These are phyloP conservation scores for Drosophila sp. DNA, from an alignment of 1,140 invertebrate species.

Conservation along the genomic window DNA sequence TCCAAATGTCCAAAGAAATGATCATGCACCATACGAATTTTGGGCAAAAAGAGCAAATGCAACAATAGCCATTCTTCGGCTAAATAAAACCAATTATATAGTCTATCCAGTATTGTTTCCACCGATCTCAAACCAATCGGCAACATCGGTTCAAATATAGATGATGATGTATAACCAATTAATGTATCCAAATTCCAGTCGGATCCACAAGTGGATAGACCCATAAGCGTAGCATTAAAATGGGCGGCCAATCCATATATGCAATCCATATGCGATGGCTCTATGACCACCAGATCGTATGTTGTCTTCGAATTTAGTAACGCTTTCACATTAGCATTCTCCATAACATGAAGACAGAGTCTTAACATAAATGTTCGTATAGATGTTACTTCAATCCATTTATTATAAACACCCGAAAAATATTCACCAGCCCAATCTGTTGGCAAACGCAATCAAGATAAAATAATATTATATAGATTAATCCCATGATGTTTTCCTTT, in stretches of 20 bases:
- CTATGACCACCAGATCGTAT: constrained; percentile 54
- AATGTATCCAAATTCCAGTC: constrained; percentile 57
- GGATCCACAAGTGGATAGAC: constrained; percentile 44
- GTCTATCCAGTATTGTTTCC: constrained; percentile 32
- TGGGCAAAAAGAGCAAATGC: constrained; percentile 37
- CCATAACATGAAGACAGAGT: constrained; percentile 36
- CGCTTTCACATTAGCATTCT: constrained; percentile 32
- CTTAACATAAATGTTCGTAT: constrained; percentile 39
- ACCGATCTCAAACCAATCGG: background rate
- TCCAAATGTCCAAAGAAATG: constrained; percentile 58
- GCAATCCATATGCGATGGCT: constrained; percentile 38
- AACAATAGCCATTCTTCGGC: constrained; percentile 64
- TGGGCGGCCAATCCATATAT: constrained; percentile 49
- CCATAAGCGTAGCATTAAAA: constrained; percentile 54
- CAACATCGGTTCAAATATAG: constrained; percentile 40
- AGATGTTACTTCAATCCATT: constrained; percentile 24
- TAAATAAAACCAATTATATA: constrained; percentile 48
- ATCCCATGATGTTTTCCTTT: no score
- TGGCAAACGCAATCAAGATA: background rate
- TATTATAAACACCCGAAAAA: background rate
- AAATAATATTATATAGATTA: no score
- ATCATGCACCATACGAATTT: constrained; percentile 34
- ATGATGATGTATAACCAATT: constrained; percentile 23
- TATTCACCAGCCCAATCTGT: background rate
- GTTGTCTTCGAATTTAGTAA: constrained; percentile 42